phyloP scores from a whole-genome alignment of 2,113 vertebrate species.

The Chaetura pelagica region DNA sequence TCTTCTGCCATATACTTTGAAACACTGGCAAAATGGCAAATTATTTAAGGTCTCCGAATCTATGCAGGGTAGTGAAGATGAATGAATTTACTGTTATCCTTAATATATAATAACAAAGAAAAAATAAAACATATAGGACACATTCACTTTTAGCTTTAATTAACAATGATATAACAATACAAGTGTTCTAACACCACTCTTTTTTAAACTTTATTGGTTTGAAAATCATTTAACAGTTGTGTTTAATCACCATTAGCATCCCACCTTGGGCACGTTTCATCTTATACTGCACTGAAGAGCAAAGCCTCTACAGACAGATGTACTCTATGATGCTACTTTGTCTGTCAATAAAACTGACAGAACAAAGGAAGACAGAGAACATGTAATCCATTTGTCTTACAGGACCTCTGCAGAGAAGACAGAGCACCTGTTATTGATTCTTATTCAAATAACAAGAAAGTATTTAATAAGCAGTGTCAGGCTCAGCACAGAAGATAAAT shows the following conservation, averaged over 20 bases:
- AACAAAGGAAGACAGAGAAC: constrained; percentile 36
- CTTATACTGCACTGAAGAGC: not conserved
- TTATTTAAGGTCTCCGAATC: not conserved
- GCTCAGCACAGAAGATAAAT: not conserved
- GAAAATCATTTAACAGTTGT: constrained; percentile 12
- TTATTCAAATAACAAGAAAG: constrained; percentile 12
- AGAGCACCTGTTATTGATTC: not conserved
- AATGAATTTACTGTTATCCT: not conserved
- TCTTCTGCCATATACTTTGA: not conserved
- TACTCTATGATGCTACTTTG: not conserved
- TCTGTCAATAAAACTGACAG: constrained; percentile 52
- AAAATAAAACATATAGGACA: not conserved
- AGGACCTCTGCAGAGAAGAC: constrained; percentile 15
- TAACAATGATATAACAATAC: not conserved
- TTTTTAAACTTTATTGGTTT: not conserved
- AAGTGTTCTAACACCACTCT: not conserved
- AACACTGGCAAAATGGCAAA: not conserved
- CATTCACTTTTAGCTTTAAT: not conserved
- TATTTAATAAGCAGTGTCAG: not conserved
- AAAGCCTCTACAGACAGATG: constrained; percentile 30
- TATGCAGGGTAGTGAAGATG: not conserved
- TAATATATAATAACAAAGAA: not conserved
- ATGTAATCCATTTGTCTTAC: constrained; percentile 47
- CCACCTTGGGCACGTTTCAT: not conserved
- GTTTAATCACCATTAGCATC: constrained; percentile 37